phyloP scores from a whole-genome alignment of 2,113 vertebrate genomes.

The Scortum barcoo region DNA sequence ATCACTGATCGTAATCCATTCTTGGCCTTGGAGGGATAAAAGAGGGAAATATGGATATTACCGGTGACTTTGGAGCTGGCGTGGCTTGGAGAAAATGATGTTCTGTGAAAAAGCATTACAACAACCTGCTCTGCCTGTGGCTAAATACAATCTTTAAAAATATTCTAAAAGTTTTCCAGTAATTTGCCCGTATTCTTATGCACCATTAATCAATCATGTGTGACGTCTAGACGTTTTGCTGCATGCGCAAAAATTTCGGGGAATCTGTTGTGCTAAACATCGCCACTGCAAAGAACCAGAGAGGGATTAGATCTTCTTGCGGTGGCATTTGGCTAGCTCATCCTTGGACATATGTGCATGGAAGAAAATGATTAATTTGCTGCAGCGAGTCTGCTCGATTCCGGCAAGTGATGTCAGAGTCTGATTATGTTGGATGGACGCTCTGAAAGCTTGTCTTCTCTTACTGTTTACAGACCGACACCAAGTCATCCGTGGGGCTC shows the following conservation, averaged over 20 bases:
- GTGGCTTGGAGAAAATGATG: slow-evolving; percentile 29
- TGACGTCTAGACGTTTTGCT: background rate
- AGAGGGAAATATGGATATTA: slow-evolving; percentile 63
- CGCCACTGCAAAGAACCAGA: background rate
- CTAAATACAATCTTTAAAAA: slow-evolving; percentile 24
- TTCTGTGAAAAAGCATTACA: slow-evolving; percentile 46
- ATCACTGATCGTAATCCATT: slow-evolving; percentile 62
- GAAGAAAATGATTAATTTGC: slow-evolving; percentile 71
- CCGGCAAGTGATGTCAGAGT: slow-evolving; percentile 77
- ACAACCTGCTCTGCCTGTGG: slow-evolving; percentile 35
- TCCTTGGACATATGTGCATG: slow-evolving; percentile 45
- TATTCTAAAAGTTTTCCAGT: slow-evolving; percentile 1
- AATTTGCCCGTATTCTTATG: background rate
- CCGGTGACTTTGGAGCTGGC: slow-evolving; percentile 54
- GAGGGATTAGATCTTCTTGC: background rate
- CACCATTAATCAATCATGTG: slow-evolving; percentile 16
- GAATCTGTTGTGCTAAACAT: background rate
- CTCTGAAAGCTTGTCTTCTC: slow-evolving; percentile 43
- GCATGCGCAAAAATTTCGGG: background rate
- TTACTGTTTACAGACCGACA: slow-evolving; percentile 52
- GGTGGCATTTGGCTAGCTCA: slow-evolving; percentile 29
- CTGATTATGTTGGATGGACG: slow-evolving; percentile 72
- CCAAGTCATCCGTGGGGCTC: slow-evolving; percentile 63
- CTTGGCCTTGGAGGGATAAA: slow-evolving; percentile 47
- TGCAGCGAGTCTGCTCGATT: slow-evolving; percentile 52